These are phyloP conservation scores for Dicaeum eximium DNA, from an alignment of 2,113 vertebrate species.

Conservation along the genomic window DNA sequence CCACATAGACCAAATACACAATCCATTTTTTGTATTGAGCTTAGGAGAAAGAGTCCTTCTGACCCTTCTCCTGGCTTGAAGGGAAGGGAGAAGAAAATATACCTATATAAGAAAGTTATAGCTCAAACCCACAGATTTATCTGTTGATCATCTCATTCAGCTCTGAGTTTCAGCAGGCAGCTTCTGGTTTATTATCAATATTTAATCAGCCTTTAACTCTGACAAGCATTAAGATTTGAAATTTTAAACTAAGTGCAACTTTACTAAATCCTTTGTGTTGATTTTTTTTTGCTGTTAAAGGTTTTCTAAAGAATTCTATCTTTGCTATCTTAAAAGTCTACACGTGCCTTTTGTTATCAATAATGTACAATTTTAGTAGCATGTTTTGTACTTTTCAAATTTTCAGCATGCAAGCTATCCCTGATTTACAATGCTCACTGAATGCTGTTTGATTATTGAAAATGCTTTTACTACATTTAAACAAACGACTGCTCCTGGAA, in stretches of 20 bases:
- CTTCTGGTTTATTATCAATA: slow-evolving; percentile 38
- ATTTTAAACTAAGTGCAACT: slow-evolving; percentile 49
- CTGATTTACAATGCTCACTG: slow-evolving; percentile 38
- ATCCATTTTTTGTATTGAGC: neutral
- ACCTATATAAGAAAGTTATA: neutral
- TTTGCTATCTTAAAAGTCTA: slow-evolving; percentile 32
- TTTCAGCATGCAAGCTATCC: slow-evolving; percentile 46
- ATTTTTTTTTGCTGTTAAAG: neutral
- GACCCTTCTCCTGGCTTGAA: neutral
- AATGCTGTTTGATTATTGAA: slow-evolving; percentile 61
- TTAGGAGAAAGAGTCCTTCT: neutral
- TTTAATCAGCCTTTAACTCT: slow-evolving; percentile 51
- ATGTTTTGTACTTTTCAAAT: slow-evolving; percentile 34
- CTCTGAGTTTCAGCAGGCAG: neutral
- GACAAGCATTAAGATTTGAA: slow-evolving; percentile 26
- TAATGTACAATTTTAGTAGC: slow-evolving; percentile 47
- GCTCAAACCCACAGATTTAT: neutral
- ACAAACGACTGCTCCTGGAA: slow-evolving; percentile 48
- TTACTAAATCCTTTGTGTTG: slow-evolving; percentile 45
- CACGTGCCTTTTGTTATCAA: slow-evolving; percentile 46
- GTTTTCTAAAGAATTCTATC: slow-evolving; percentile 41
- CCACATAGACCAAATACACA: neutral
- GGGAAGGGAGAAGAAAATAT: neutral
- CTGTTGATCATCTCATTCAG: neutral
- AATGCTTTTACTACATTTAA: slow-evolving; percentile 54